These are phyloP conservation scores for Nebria ingens DNA, from an alignment of 1,140 invertebrate species.

Conservation along the genomic window DNA sequence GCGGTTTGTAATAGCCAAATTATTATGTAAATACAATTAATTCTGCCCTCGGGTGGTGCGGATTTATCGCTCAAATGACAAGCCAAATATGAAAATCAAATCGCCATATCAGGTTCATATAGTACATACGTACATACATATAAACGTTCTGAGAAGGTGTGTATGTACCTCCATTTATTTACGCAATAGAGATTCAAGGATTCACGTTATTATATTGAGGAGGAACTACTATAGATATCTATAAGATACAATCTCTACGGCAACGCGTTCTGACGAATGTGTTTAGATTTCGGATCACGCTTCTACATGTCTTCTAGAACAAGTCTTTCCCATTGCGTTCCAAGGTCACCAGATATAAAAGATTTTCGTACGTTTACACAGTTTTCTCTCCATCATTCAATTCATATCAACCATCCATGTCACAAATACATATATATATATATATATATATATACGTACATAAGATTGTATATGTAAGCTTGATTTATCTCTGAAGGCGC, in stretches of 20 bases:
- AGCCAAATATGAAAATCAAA: not conserved
- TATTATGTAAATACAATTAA: conserved; percentile 5
- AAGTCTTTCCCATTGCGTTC: not conserved
- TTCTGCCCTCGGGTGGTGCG: not conserved
- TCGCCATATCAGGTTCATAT: not conserved
- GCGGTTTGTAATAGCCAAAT: conserved; percentile 3
- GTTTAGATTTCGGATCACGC: not conserved
- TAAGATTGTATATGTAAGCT: too few species aligned
- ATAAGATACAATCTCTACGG: not conserved
- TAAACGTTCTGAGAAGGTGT: not conserved
- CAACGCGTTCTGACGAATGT: not conserved
- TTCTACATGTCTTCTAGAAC: not conserved
- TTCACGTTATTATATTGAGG: not conserved
- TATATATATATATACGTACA: too few species aligned
- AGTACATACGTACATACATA: not conserved
- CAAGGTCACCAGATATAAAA: too few species aligned
- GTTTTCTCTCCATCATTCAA: too few species aligned
- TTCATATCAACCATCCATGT: too few species aligned
- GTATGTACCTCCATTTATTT: not conserved
- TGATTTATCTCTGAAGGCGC: too few species aligned
- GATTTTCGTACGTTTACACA: too few species aligned
- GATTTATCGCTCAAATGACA: conserved; percentile 3
- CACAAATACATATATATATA: too few species aligned
- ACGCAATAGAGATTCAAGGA: not conserved
- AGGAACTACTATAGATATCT: too few species aligned